phyloP scores from a whole-genome alignment of 2,113 vertebrate genomes.

The Corydoras sp. region DNA sequence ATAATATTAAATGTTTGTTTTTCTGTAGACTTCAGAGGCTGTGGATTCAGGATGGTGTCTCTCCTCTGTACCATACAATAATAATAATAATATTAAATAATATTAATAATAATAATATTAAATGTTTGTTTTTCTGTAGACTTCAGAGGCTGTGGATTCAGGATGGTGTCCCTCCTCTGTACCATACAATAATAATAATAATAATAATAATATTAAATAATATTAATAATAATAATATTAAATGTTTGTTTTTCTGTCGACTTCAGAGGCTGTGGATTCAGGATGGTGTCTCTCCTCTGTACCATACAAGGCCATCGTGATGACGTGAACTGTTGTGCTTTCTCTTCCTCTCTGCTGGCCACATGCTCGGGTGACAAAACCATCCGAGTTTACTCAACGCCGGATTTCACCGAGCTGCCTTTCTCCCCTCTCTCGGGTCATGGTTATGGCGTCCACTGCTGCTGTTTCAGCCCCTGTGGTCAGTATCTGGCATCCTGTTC shows the following conservation, averaged over 20 bases:
- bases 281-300: conserved; percentile 80
- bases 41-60: conserved; percentile 69
- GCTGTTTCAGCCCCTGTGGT: conserved; percentile 84
- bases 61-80: conserved; percentile 75
- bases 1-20: too few species aligned
- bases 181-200: conserved; percentile 66
- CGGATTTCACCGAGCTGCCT: conserved; percentile 71
- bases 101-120: too few species aligned
- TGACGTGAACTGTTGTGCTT: conserved; percentile 85
- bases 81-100: too few species aligned
- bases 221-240: too few species aligned
- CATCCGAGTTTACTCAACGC: conserved; percentile 72
- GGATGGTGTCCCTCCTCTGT: conserved; percentile 80
- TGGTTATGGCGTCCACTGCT: conserved; percentile 86
- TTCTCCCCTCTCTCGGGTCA: conserved; percentile 83
- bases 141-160: background rate
- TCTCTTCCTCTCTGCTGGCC: conserved; percentile 76
- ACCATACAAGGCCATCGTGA: conserved; percentile 80
- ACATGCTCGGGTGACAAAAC: conserved; percentile 93
- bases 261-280: background rate
- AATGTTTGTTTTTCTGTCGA: conserved; percentile 7
- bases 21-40: background rate
- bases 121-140: conserved; percentile 8
- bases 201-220: too few species aligned
- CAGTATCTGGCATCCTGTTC: conserved; percentile 82